Evolutionary conservation across 2,888 invertebrate genomes (phyloP).

Genomic region (Pachydiplax longipennis): DNA sequence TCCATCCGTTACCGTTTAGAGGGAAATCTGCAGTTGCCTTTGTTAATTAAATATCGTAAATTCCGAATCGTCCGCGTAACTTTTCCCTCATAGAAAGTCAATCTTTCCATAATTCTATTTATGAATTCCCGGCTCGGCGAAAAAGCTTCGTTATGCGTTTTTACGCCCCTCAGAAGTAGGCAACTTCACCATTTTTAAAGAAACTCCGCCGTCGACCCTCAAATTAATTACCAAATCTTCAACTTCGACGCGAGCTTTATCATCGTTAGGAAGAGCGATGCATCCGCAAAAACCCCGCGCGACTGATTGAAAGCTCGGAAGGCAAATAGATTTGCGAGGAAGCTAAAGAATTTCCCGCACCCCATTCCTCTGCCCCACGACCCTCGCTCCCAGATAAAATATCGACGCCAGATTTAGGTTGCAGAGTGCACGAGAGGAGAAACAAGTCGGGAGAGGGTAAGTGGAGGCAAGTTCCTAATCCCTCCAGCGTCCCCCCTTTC

Average conservation of each 20-base stretch:
- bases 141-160: no score
- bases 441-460: not conserved
- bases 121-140: no score
- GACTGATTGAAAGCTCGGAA: conserved; percentile 18
- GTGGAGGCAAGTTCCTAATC: not conserved
- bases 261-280: not conserved
- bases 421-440: not conserved
- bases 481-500: not conserved
- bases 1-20: no score
- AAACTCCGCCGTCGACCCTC: not conserved
- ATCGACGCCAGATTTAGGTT: conserved; percentile 1
- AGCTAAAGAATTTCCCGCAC: conserved; percentile 12
- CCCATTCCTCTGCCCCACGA: not conserved
- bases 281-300: not conserved
- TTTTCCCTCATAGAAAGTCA: no score
- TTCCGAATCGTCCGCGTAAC: no score
- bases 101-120: no score
- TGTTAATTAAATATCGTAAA: no score
- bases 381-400: conserved; percentile 4
- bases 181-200: not conserved
- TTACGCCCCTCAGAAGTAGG: no score
- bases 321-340: conserved; percentile 33
- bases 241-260: not conserved
- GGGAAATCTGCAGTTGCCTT: no score
- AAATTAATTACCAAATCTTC: not conserved